Percentiles rank a stretch among this genome's conserved stretches.
Conservation (phyloP, 2,113 vertebrate genomes). For the Bombycilla garrulus region DNA sequence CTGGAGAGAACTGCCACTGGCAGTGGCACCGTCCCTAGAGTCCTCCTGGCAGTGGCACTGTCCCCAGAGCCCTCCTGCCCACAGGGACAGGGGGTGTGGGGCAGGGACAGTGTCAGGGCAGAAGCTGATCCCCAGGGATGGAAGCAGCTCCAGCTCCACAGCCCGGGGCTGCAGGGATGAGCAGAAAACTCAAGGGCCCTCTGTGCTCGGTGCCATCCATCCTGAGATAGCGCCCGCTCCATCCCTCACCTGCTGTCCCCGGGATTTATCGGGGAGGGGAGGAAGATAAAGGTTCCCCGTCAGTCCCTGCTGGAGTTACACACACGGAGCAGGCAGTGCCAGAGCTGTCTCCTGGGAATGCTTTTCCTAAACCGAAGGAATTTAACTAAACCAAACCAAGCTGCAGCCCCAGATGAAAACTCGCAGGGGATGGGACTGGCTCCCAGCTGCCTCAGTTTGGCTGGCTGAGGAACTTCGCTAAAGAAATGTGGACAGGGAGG, state of each 20-base stretch:
- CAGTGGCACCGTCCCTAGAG: background rate
- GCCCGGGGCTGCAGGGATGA: background rate
- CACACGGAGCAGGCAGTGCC: background rate
- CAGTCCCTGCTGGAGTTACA: background rate
- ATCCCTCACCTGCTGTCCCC: background rate
- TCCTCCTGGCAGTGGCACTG: too few species aligned
- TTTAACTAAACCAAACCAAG: background rate
- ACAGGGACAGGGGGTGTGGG: fast-evolving
- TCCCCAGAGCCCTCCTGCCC: fast-evolving
- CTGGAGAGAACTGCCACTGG: too few species aligned
- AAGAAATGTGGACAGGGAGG: fast-evolving
- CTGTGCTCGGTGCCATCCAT: background rate
- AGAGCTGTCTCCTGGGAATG: background rate
- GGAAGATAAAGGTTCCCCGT: background rate
- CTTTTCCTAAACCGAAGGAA: background rate
- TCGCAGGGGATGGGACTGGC: background rate
- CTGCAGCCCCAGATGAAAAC: too few species aligned
- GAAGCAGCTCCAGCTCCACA: background rate
- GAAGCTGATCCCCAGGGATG: fast-evolving
- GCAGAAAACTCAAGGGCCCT: too few species aligned
- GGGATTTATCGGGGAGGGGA: fast-evolving
- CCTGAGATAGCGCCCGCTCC: background rate
- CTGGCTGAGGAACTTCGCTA: background rate
- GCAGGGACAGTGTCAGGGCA: fast-evolving
- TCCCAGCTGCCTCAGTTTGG: background rate